Evolutionary conservation across 1,140 invertebrate species (phyloP).

Genomic region (Zaprionus ornatus): DNA sequence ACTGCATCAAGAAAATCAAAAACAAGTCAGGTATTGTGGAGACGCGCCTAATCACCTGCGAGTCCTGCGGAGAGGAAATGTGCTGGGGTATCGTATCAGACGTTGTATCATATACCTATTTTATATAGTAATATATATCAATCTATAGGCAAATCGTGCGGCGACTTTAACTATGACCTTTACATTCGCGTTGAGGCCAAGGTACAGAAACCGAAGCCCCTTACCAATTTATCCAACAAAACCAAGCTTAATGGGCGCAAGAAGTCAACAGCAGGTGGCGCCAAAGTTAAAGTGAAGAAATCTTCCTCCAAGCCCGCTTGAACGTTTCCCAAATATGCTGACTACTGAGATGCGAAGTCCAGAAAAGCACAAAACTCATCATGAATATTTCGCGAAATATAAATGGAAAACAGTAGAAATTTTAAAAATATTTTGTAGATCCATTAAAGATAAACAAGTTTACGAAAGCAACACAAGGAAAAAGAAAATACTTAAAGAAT

Average conservation of each 20-base stretch:
- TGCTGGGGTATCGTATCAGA: conserved; percentile 86
- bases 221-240: conserved; percentile 63
- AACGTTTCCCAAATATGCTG: background rate
- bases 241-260: conserved; percentile 77
- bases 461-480: background rate
- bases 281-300: conserved; percentile 81
- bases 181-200: conserved; percentile 83
- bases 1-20: conserved; percentile 89
- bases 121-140: background rate
- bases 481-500: background rate
- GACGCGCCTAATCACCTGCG: conserved; percentile 89
- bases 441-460: conserved; percentile 26
- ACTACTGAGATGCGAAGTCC: too few species aligned
- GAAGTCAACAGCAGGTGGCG: conserved; percentile 89
- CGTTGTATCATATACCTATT: background rate
- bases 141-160: conserved; percentile 83
- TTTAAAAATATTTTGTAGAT: conserved; percentile 49
- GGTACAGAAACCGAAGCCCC: conserved; percentile 66
- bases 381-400: conserved; percentile 5
- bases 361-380: conserved; percentile 5
- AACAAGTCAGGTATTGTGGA: conserved; percentile 92
- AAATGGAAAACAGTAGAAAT: conserved; percentile 72
- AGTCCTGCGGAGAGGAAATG: conserved; percentile 93
- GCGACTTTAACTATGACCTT: conserved; percentile 85
- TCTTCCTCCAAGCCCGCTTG: conserved; percentile 43